Percentiles rank a stretch among this genome's conserved stretches.
Evolutionary conservation across 92 coral and sea anemone species (phyloP).

Genomic region (Blastomussa wellsi): DNA sequence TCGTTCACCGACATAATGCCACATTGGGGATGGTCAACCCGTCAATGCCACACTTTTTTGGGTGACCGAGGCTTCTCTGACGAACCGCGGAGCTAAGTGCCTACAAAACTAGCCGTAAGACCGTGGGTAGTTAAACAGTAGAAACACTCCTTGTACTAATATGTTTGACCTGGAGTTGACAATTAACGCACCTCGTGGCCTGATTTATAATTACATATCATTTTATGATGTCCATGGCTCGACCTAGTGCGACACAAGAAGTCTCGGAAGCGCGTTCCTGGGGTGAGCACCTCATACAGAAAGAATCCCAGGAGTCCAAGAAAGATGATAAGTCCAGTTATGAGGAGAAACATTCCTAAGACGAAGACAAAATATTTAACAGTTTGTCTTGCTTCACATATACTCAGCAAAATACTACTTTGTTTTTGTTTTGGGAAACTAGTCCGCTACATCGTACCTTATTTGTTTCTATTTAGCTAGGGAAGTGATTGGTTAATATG

Average conservation of each 20-base stretch:
- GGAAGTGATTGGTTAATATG: background rate
- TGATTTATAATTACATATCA: slow-evolving; percentile 25
- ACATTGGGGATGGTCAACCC: background rate
- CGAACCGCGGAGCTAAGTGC: background rate
- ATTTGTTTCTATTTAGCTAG: background rate
- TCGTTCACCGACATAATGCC: background rate
- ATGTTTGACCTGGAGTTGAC: background rate
- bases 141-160: background rate
- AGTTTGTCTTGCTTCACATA: slow-evolving; percentile 30
- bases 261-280: slow-evolving; percentile 72
- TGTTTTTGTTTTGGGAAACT: background rate
- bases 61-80: background rate
- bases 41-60: background rate
- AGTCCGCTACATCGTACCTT: background rate
- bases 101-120: too few species aligned
- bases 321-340: slow-evolving; percentile 20
- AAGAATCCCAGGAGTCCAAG: slow-evolving; percentile 57
- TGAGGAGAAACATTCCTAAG: slow-evolving; percentile 52
- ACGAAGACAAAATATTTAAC: slow-evolving; percentile 10
- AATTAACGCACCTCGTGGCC: slow-evolving; percentile 12
- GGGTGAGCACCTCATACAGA: slow-evolving; percentile 65
- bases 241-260: slow-evolving; percentile 63
- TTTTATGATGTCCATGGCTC: slow-evolving; percentile 9
- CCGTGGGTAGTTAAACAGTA: background rate
- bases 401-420: background rate